Percentiles rank a stretch among this genome's conserved stretches.
phyloP scores from a whole-genome alignment of 2,888 invertebrate genomes.

The Lasioglossum pauxillum region DNA sequence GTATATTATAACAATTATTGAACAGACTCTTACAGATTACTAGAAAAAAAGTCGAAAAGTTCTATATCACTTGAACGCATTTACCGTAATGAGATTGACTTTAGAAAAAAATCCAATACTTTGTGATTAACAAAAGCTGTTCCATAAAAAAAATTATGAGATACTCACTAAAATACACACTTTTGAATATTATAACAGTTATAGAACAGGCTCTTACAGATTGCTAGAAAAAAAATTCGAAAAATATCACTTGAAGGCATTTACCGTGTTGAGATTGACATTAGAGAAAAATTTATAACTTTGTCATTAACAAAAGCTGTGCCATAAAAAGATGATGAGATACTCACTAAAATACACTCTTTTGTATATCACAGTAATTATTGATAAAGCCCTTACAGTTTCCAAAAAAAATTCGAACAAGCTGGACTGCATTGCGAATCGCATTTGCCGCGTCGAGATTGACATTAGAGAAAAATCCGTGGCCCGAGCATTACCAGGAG shows the following conservation, averaged over 20 bases:
- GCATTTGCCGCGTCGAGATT: background rate
- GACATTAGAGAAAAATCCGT: background rate
- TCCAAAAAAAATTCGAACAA: too few species aligned
- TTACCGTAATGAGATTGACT: background rate
- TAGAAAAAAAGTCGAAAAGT: too few species aligned
- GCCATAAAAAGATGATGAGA: too few species aligned
- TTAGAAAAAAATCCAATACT: background rate
- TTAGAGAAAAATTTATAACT: too few species aligned
- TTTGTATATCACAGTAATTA: too few species aligned
- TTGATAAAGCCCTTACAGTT: too few species aligned
- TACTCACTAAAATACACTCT: too few species aligned
- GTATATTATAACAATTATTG: background rate
- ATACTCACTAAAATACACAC: background rate
- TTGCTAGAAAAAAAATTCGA: background rate
- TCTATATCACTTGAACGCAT: background rate
- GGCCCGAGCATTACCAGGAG: constrained; percentile 2
- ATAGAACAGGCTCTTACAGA: background rate
- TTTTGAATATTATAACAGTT: background rate
- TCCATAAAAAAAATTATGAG: background rate
- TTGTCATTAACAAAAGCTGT: too few species aligned
- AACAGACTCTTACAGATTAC: background rate
- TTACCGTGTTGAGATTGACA: too few species aligned
- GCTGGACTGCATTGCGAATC: background rate
- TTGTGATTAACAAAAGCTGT: too few species aligned
- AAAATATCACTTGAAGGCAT: too few species aligned